Base-by-base conservation (phyloP, 2,888 invertebrate genomes). In the Mechanitis messenoides region DNA sequence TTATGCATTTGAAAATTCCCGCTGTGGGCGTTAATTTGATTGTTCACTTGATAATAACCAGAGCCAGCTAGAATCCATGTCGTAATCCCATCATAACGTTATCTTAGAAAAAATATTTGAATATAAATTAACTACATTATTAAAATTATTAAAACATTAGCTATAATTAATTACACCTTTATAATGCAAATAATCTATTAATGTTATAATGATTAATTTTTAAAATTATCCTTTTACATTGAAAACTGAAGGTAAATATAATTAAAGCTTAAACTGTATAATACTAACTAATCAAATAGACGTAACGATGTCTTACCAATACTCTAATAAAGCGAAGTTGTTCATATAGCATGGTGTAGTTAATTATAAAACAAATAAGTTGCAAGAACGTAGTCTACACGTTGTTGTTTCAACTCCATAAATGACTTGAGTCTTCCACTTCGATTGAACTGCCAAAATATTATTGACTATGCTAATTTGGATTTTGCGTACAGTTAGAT, bases 281-380 rank as follows among this genome's bases (percentile, higher is more conserved):
- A 45, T 74, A 83, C 81, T 87, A 87, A 87, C 79, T 71, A 78
- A 72, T 76, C 81, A 80, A 86, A 86, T 79, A 72, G 72, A 73
- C 69, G 78, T 85, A 87, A 87, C 83, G 81, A 87, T 76, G 83
- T 85, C 83, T 89, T 88, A 86, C 76, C 79, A 73, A 77, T 73
- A 69, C 77, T 75, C 81, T 86, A 87, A 86, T 84, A 82, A 83
- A 83, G 77, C 70, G 69, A 74, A 80, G 74, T 76, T 77, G 75
- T 74, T 67, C 71, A 68, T 71, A 74, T 75, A 72, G 72, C 76
- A 67, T 76, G 72, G 71, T 69, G 70, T 67, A 68, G 80, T 75
- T 83, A 85, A 85, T 82, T 82, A 78, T 72, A 72, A 68, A 75
- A 73, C 76, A 83, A 83, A 83, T 75, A 78, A 42, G 28, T 66